Evolutionary conservation across 2,113 vertebrate species (phyloP), one percentile per base, ranked within the genome.

Genomic region (Syngnathus scovelli): DNA sequence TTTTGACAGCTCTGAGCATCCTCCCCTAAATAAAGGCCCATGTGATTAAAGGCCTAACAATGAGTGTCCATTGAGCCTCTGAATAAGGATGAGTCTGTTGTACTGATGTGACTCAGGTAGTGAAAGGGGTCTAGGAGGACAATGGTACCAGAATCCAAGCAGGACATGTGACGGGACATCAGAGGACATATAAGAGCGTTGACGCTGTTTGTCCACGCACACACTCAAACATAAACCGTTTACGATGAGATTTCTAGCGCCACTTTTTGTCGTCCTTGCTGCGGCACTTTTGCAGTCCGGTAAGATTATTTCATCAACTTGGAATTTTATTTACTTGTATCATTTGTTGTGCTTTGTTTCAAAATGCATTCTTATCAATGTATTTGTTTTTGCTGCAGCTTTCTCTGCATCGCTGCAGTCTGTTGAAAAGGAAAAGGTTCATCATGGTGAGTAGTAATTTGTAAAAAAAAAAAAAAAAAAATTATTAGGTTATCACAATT

Each of bases 101-200:
- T 69, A 38, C 10, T 56, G 78, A 81, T 81, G 84, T 84, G 76
- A 68, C 74, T 78, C 85, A 89, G 84, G 85, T 88, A 84, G 86
- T 78, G 78, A 67, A 78, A 77, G 83, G 87, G 80, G 84, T 87
- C 82, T 82, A 77, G 78, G 68, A 78, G 80, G 83, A 89, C 86
- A 85, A 87, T 89, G 83, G 86, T 86, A 81, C 86, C 82, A 81
- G 71, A 85, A 70, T 86, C 78, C 69, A 82, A 68, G 59, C 64
- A 18, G 3, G 78, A 51, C 90, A 90, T 89, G 89, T 91, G 90
- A 92, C 68, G 67, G 3, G 49, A 67, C 88, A 90, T 89, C 89
- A 87, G 73, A 84, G 69, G 75, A 66, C 1, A 36, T 3, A n/a
- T 52, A 69, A 9, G 19, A 61, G 62, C 75, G 4, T n/a, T 12